A percentile compares a stretch with the other conserved stretches of the same genome.
These are phyloP conservation scores for Echinops telfairi DNA, from an alignment of 2,113 vertebrate genomes.

Conservation along the genomic window DNA sequence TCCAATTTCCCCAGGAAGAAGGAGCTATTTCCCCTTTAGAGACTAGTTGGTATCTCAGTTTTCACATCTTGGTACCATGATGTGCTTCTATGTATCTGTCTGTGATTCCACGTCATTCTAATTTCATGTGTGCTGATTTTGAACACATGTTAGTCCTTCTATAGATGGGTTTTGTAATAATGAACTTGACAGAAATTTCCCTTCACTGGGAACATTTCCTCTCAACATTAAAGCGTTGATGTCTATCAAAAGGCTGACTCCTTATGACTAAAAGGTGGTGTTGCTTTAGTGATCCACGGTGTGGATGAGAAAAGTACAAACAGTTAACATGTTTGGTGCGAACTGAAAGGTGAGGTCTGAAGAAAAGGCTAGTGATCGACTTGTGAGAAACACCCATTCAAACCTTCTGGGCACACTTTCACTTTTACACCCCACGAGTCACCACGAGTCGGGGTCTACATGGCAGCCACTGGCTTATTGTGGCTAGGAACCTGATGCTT, in stretches of 20 bases:
- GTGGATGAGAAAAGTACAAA: neutral
- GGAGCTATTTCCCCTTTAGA: neutral
- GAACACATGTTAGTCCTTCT: neutral
- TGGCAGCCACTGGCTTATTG: neutral
- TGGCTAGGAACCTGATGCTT: neutral
- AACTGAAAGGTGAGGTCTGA: neutral
- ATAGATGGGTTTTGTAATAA: slow-evolving; percentile 14
- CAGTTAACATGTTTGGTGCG: neutral
- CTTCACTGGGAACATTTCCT: neutral
- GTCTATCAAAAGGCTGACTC: slow-evolving; percentile 2
- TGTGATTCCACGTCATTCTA: neutral
- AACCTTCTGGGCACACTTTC: neutral
- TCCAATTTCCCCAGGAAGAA: neutral
- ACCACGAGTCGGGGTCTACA: neutral
- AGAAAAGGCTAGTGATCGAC: neutral
- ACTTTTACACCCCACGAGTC: neutral
- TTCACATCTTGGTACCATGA: neutral
- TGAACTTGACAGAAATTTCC: neutral
- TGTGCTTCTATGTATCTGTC: neutral
- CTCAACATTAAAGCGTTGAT: neutral
- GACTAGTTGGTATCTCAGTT: neutral
- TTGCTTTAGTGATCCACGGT: neutral
- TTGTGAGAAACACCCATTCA: neutral
- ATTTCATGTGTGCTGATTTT: neutral
- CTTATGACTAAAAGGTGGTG: neutral